Evolutionary conservation across 2,888 invertebrate genomes (phyloP), one percentile per base, ranked within the genome.

Genomic region (Beris morrisii): DNA sequence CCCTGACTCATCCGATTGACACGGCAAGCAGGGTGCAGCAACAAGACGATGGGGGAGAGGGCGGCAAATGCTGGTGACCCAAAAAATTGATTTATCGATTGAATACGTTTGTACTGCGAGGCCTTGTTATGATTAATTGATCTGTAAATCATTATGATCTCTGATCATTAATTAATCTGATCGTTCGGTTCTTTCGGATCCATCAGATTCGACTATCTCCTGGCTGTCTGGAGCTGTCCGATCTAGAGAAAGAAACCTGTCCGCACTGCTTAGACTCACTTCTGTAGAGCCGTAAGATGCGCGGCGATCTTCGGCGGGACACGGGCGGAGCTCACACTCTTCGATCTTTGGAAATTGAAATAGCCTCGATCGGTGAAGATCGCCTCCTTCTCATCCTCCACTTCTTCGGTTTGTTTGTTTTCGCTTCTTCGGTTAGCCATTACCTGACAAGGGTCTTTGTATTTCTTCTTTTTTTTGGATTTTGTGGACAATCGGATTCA

Each of bases 141-240:
- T 70, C 69, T 67, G 64, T 69, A 70, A 70, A 69, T 69, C 70
- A 70, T 70, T 70, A 68, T 67, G 70, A 70, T 70, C 55, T 56
- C 52, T 53, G 46, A 63, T 66, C 69, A 70, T 70, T 69, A 64
- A 68, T 66, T 67, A 65, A 54, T 56, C 56, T 48, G 48, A 44
- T 56, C 53, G 28, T 22, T 53, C 38, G 15, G 48, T 6, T 22
- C 11, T 13, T 48, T 15, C 38, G 38, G 50, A 52, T 50, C 61
- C 50, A 61, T 61, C 61, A 38, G 61, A 43, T 32, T 61, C 12
- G 52, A 61, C 43, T 44, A 45, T 64, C 54, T 64, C 44, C 50
- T 61, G 61, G 15, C 53, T 54, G 53, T 54, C 22, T 45, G 44
- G 52, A 54, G 38, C 52, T 52, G 61, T 61, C 22, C 32, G 15